phyloP scores from a whole-genome alignment of 2,113 vertebrate species.

The Nothoprocta pentlandii region DNA sequence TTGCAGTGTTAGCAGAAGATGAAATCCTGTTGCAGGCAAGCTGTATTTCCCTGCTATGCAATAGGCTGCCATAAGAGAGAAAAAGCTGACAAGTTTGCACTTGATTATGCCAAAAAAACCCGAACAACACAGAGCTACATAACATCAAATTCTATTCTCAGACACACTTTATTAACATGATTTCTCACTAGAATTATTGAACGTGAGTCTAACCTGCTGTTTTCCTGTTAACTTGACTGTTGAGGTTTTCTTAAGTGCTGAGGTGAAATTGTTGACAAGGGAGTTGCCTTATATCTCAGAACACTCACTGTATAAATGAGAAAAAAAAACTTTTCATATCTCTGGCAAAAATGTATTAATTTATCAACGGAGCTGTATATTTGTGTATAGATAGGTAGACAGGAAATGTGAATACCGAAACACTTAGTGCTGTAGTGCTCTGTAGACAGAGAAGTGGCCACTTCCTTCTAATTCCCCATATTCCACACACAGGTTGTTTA shows the following conservation, averaged over 20 bases:
- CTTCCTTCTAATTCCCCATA: conserved; percentile 26
- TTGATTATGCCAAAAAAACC: conserved; percentile 68
- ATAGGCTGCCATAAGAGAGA: conserved; percentile 46
- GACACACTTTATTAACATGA: conserved; percentile 55
- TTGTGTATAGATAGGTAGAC: conserved; percentile 48
- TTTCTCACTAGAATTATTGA: conserved; percentile 49
- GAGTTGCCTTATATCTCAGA: conserved; percentile 74
- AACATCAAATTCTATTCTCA: conserved; percentile 46
- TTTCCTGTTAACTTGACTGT: conserved; percentile 71
- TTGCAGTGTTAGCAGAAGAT: conserved; percentile 59
- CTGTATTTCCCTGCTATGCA: conserved; percentile 34
- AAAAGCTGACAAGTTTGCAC: conserved; percentile 69
- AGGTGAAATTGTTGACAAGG: conserved; percentile 62
- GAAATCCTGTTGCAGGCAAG: conserved; percentile 51
- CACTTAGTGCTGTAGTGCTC: not conserved
- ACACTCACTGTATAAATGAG: conserved; percentile 70
- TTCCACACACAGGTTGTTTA: conserved; percentile 57
- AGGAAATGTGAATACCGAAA: conserved; percentile 43
- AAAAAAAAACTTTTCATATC: conserved; percentile 68
- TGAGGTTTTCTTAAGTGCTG: conserved; percentile 67
- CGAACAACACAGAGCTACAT: not conserved
- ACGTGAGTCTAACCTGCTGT: conserved; percentile 72
- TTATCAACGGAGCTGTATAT: conserved; percentile 53
- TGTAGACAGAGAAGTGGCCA: not conserved
- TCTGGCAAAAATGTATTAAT: conserved; percentile 69